These are phyloP conservation scores for Dolichotis patagonum DNA, from an alignment of 2,113 vertebrate species.

Conservation along the genomic window DNA sequence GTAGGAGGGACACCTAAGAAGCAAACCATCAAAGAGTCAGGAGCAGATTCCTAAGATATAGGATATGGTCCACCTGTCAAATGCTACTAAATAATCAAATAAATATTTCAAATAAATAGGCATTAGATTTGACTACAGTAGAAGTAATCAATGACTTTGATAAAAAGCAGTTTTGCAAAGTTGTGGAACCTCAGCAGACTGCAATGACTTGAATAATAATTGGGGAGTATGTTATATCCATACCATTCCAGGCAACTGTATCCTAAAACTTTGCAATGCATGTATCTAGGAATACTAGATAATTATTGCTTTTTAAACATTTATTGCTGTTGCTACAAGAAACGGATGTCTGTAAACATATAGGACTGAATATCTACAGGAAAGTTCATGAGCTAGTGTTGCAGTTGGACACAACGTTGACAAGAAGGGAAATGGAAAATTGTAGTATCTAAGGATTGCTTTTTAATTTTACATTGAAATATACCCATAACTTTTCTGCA, in stretches of 20 bases:
- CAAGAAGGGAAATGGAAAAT: fast-evolving
- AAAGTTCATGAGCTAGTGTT: neutral
- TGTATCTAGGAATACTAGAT: neutral
- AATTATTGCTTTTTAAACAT: neutral
- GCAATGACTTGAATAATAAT: neutral
- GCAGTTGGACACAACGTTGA: neutral
- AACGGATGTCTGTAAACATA: neutral
- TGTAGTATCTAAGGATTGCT: neutral
- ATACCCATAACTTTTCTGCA: neutral
- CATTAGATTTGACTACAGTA: neutral
- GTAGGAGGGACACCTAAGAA: neutral
- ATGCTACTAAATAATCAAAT: neutral
- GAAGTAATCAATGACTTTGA: neutral
- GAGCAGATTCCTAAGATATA: neutral
- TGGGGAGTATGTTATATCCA: neutral
- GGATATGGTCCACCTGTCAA: neutral
- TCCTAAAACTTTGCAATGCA: neutral
- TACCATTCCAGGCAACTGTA: neutral
- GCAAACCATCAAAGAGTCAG: neutral
- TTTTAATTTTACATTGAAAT: neutral
- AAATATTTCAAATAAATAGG: neutral
- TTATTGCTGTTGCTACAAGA: neutral
- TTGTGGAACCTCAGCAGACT: neutral
- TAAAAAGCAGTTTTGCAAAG: neutral
- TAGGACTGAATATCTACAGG: neutral